Base-by-base conservation (phyloP, 1,140 invertebrate species). In the Drosophila guanche region DNA sequence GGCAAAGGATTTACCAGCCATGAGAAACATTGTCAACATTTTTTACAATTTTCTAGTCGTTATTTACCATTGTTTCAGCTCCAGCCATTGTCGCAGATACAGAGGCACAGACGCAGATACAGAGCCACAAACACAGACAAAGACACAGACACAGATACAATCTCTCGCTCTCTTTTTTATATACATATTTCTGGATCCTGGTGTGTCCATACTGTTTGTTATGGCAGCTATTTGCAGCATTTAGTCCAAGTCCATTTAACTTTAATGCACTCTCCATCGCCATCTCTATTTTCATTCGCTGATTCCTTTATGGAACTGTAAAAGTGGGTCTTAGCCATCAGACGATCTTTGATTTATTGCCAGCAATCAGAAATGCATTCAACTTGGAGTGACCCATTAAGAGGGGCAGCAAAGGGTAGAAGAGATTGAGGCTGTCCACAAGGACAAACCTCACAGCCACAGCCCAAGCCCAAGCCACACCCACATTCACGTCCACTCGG, bases 11-110 rank as follows among this genome's bases (percentile, higher is more conserved):
- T 86, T 72, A 63, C 70, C 46, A 77, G 81, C 76, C 66, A 79
- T 85, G 80, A 65, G 71, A 67, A 81, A 66, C 73, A 79, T 84
- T 78, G 76, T 75, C 77, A 68, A 84, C 79, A 85, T 85, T 81
- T 85, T 86, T 85, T 69, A 86, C 81, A 85, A 85, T 85, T 86
- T 81, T 85, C 77, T 85, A 85, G 81, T 86, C 83, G 83, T 85
- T 86, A 85, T 85, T 86, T 81, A 81, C 77, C 81, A 86, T 86
- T 85, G 81, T 86, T 85, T 77, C 58, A 78, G 60, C 70, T 70
- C 43, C 16, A 33, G 60, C 45, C 63, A 85, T 70, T 62, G 71
- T 52, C 52, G 66, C 48, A 55, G 43, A 69, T 57, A 51, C 51
- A 57, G 37, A 59, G 61, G 41, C 58, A 58, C 55, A 42, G 46